These are phyloP conservation scores for Mus spretus DNA, from an alignment of 2,797 vertebrate species.

Conservation along the genomic window DNA sequence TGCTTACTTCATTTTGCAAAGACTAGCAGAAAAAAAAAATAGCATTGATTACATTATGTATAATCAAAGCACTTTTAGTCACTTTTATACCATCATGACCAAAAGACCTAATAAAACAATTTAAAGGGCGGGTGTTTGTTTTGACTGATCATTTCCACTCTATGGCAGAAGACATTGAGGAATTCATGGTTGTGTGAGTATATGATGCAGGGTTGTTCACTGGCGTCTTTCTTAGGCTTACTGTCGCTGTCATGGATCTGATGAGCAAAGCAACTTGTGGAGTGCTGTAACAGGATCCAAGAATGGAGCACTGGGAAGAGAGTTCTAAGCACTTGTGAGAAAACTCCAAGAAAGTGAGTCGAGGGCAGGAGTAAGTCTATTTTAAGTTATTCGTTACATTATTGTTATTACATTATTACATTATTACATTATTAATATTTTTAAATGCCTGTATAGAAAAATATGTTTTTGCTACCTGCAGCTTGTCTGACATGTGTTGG, in stretches of 20 bases:
- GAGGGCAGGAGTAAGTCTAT: background rate
- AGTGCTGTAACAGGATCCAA: no score
- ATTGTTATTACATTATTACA: background rate
- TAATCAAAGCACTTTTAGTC: background rate
- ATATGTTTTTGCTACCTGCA: background rate
- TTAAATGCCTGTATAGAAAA: background rate
- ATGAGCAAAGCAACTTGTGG: background rate
- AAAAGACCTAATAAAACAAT: background rate
- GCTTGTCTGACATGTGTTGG: background rate
- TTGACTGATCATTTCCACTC: background rate
- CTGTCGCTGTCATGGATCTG: background rate
- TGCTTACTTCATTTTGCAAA: conserved; percentile 24
- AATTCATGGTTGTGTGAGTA: background rate
- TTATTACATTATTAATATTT: no score
- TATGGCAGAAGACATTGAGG: background rate
- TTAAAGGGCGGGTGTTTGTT: background rate
- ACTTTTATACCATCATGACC: background rate
- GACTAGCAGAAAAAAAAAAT: no score
- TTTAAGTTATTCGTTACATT: background rate
- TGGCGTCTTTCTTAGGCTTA: background rate
- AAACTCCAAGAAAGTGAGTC: background rate
- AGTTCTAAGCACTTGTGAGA: background rate
- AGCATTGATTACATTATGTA: background rate
- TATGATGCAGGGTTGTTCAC: background rate
- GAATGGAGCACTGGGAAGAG: background rate